These are phyloP conservation scores for Sebastes oblongus DNA, from an alignment of 2,797 vertebrate species.

Conservation along the genomic window DNA sequence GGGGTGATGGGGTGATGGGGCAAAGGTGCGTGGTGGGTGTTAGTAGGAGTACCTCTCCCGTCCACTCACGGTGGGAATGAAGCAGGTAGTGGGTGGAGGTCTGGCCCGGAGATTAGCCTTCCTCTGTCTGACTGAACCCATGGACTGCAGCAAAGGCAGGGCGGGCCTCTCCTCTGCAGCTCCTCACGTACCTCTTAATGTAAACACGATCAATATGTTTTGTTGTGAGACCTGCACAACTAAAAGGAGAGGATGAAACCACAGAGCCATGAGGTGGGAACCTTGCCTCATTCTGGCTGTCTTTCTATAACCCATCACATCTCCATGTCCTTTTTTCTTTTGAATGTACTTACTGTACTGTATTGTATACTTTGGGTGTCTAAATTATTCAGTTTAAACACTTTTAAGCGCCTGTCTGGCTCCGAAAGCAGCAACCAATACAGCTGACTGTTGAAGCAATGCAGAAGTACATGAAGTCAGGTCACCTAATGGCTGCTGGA, in stretches of 20 bases:
- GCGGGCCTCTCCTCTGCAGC: constrained; percentile 69
- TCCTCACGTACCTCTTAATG: constrained; percentile 75
- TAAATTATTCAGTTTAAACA: not conserved
- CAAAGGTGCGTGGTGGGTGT: constrained; percentile 25
- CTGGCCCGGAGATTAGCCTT: constrained; percentile 68
- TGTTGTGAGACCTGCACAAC: constrained; percentile 72
- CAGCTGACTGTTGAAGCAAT: not conserved
- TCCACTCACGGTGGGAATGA: constrained; percentile 65
- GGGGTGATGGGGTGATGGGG: constrained; percentile 1
- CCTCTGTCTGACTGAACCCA: constrained; percentile 59
- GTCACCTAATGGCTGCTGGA: not conserved
- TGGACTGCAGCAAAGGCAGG: constrained; percentile 66
- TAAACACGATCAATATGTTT: constrained; percentile 81
- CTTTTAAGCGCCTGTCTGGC: not conserved
- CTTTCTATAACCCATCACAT: constrained; percentile 10
- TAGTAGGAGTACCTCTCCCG: constrained; percentile 66
- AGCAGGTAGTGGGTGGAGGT: constrained; percentile 65
- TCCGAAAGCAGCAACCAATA: not conserved
- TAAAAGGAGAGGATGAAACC: constrained; percentile 54
- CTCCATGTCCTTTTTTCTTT: not conserved
- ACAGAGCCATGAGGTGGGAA: constrained; percentile 40
- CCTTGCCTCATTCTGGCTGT: constrained; percentile 34
- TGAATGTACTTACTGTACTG: not conserved
- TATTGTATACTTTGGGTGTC: not conserved
- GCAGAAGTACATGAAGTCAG: not conserved